These are phyloP conservation scores for Holacanthella duospinosa DNA, from an alignment of 2,888 invertebrate genomes.

Conservation along the genomic window DNA sequence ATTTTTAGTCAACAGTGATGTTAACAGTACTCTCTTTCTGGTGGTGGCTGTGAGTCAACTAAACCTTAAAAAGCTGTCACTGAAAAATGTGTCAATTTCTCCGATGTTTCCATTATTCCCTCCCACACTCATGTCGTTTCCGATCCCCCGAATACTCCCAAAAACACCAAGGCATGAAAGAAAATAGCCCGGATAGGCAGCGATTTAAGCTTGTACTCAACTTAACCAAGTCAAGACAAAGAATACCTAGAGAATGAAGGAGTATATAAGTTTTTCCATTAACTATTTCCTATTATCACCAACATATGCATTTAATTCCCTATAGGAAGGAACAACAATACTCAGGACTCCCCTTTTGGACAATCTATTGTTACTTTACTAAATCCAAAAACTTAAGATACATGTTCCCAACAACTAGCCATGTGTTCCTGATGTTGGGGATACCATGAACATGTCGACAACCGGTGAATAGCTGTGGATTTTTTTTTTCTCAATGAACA, in stretches of 20 bases:
- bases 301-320: background rate
- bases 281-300: background rate
- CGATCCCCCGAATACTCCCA: no score
- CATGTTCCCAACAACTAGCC: no score
- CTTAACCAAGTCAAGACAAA: no score
- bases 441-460: background rate
- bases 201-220: no score
- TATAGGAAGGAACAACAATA: background rate
- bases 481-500: background rate
- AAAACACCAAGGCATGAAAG: background rate
- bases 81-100: slow-evolving; percentile 10
- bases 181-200: no score
- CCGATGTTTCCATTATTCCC: background rate
- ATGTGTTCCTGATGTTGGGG: no score
- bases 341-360: background rate
- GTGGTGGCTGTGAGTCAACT: background rate
- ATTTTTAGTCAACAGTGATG: background rate
- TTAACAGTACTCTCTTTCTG: background rate
- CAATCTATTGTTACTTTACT: background rate
- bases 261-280: background rate
- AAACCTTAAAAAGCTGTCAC: slow-evolving; percentile 2
- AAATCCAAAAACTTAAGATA: no score
- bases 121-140: background rate
- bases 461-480: background rate
- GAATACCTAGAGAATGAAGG: no score